Evolutionary conservation across 1,140 invertebrate genomes (phyloP).

Genomic region (Caenorhabditis remanei): DNA sequence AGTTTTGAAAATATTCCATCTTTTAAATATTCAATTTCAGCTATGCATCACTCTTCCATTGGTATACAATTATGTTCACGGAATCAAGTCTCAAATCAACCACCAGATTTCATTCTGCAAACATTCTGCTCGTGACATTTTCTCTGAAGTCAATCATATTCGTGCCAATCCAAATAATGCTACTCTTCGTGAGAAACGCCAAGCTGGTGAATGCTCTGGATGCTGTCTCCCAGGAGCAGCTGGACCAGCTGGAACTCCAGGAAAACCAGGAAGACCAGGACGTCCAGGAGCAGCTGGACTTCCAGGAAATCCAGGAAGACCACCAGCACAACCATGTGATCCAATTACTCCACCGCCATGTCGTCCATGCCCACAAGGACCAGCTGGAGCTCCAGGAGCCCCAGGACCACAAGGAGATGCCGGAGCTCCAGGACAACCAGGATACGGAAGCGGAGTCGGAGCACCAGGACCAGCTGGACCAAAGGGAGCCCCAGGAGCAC

Average conservation of each 20-base stretch:
- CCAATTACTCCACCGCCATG: constrained; percentile 64
- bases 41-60: constrained; percentile 58
- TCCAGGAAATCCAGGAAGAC: constrained; percentile 63
- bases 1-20: neutral
- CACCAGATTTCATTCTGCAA: constrained; percentile 59
- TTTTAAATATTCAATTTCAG: neutral
- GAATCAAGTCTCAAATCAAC: constrained; percentile 46
- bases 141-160: constrained; percentile 55
- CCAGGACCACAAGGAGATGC: constrained; percentile 64
- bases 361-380: constrained; percentile 62
- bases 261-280: constrained; percentile 63
- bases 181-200: constrained; percentile 29
- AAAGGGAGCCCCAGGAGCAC: constrained; percentile 61
- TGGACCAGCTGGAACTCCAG: constrained; percentile 60
- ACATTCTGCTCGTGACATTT: constrained; percentile 57
- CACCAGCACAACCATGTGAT: constrained; percentile 63
- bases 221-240: constrained; percentile 64
- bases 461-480: constrained; percentile 61
- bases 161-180: constrained; percentile 16
- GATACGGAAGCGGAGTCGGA: constrained; percentile 54
- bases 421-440: constrained; percentile 61
- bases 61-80: constrained; percentile 59
- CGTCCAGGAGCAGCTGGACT: constrained; percentile 64
- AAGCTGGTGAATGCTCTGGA: constrained; percentile 57
- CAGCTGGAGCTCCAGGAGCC: constrained; percentile 62